Percentiles rank a stretch among this genome's conserved stretches.
These are phyloP conservation scores for Grus americana DNA, from an alignment of 2,113 vertebrate species.

Conservation along the genomic window DNA sequence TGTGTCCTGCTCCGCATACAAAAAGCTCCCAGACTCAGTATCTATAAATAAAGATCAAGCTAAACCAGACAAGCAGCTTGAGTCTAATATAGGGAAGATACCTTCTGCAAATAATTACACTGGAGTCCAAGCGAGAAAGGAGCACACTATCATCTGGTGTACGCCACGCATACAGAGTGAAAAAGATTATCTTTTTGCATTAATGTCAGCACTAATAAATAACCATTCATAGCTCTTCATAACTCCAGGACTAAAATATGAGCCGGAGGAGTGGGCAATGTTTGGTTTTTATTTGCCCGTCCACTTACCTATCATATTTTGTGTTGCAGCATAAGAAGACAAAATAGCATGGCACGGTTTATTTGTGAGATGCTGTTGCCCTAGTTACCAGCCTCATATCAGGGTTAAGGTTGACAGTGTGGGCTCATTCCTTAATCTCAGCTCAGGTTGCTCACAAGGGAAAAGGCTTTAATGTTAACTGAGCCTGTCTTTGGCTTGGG, in stretches of 20 bases:
- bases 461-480: constrained; percentile 56
- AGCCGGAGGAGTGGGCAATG: neutral
- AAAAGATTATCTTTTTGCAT: neutral
- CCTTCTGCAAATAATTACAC: constrained; percentile 44
- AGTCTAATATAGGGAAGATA: constrained; percentile 51
- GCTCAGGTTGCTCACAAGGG: constrained; percentile 55
- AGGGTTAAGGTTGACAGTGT: constrained; percentile 58
- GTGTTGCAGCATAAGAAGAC: neutral
- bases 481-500: constrained; percentile 46
- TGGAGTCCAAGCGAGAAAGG: neutral
- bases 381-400: constrained; percentile 58
- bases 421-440: constrained; percentile 59
- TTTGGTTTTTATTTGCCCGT: neutral
- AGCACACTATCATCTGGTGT: neutral
- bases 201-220: constrained; percentile 13
- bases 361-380: constrained; percentile 53
- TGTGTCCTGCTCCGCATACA: constrained; percentile 33
- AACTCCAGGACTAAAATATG: neutral
- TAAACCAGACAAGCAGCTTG: constrained; percentile 61
- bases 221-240: neutral
- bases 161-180: neutral
- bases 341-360: neutral
- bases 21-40: neutral
- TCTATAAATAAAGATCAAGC: constrained; percentile 63
- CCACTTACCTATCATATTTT: neutral